Evolutionary conservation across 2,797 vertebrate species (phyloP), one percentile per base, ranked within the genome.

Genomic region (Merluccius polli): DNA sequence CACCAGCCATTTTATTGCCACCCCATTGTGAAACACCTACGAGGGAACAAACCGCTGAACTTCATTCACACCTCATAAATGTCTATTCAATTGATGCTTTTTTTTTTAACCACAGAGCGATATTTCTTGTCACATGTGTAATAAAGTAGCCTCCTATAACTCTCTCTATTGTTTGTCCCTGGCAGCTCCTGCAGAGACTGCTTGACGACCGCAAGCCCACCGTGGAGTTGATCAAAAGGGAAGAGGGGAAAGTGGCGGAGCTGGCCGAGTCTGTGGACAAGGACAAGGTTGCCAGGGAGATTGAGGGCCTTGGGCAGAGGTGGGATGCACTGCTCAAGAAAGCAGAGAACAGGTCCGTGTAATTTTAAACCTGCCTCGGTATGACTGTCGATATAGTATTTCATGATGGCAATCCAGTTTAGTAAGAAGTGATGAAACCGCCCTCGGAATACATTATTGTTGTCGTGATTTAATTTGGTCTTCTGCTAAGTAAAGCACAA

Each of bases 121-220:
- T 35, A 32, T 29, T 73, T 44, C 73, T 11, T 0, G 9, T 10
- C 77, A 70, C 3, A 29, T 12, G 70, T 67, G 3, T 71, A 76
- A 82, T 87, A 73, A 86, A 71, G 78, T 63, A 35, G 35, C 73
- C 29, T 30, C 79, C 33, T 78, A 75, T 91, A 88, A 88, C 78
- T 92, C 81, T 78, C 69, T 38, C 77, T 76, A 85, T 90, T 87
- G 80, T 90, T 76, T 73, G 71, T 44, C 74, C 73, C 36, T 83
- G 83, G 82, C 75, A 99, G 98, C 96, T 99, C 87, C 93, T 99
- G 70, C 98, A 98, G 92, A 96, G 95, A 85, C 85, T 99, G 85
- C 88, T 99, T 88, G 96, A 98, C 84, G 98, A 99, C 86, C 95
- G 96, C 79, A 97, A 92, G 78, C 94, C 97, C 2, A 98, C 97